Evolutionary conservation across 2,797 vertebrate genomes (phyloP), one percentile per base, ranked within the genome.

Genomic region (Psittacula echo): DNA sequence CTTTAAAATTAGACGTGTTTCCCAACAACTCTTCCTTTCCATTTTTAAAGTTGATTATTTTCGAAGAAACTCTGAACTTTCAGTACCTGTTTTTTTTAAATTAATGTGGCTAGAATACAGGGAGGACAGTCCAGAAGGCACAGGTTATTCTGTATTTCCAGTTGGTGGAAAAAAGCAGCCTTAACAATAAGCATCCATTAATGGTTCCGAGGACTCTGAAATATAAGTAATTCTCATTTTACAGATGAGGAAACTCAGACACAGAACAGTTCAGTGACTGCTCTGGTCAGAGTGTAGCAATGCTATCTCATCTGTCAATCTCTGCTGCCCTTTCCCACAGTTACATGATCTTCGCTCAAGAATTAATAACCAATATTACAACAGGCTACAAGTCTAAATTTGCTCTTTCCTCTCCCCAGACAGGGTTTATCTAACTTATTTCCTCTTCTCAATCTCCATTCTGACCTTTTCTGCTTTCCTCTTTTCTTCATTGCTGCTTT

Each of bases 351-450:
- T 80, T 84, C 75, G 84, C 42, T 89, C 53, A 82, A 79, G 60
- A 92, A 96, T 92, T 93, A 95, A 90, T 93, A 95, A 76, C 66
- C 37, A 84, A 86, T 83, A 95, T 65, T 89, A 92, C 23, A 71
- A 87, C 34, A 87, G 44, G 68, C 72, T 61, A 79, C 67, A 88
- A 86, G 76, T 76, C 53, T 93, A 86, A 91, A 92, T 83, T 88
- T 0, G 0, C 39, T 78, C 48, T 91, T 84, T 89, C 20, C 30
- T 84, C 67, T 87, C 44, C 66, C 62, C 53, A 68, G 75, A 47
- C 41, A 76, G 76, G 27, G 22, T 92, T 92, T 89, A 89, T 93
- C 56, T 87, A 72, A 86, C 85, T 90, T 94, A 70, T 45, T 91
- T 93, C 47, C n/a, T 79, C 32, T 89, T 89, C 51, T 86, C 62